Conservation (phyloP, 1,140 invertebrate species). For the Chlorops oryzae region DNA sequence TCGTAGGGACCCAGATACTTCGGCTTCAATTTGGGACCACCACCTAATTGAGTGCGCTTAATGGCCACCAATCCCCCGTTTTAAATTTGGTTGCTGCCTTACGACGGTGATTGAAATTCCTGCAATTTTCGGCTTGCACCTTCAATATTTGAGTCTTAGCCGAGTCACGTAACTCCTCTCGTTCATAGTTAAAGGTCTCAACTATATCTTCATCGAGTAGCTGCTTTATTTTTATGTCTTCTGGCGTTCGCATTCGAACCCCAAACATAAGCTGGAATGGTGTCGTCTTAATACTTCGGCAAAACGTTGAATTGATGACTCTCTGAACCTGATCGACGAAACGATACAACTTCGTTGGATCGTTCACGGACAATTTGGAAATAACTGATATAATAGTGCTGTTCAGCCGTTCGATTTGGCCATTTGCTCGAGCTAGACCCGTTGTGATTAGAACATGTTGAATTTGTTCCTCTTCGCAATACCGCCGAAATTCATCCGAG, state of each 20-base stretch:
- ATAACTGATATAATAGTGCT: neutral
- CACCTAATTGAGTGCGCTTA: slow-evolving; percentile 35
- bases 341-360: neutral
- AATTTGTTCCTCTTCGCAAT: slow-evolving; percentile 21
- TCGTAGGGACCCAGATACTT: slow-evolving; percentile 39
- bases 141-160: slow-evolving; percentile 32
- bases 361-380: neutral
- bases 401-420: slow-evolving; percentile 25
- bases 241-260: neutral
- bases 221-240: slow-evolving; percentile 2
- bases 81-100: slow-evolving; percentile 24
- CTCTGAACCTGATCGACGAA: neutral
- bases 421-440: slow-evolving; percentile 25
- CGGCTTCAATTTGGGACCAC: slow-evolving; percentile 28
- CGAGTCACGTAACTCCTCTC: neutral
- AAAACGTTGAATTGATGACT: neutral
- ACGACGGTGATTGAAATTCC: slow-evolving; percentile 27
- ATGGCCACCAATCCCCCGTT: slow-evolving; percentile 43
- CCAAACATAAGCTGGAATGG: neutral
- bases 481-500: slow-evolving; percentile 10
- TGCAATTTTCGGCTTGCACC: slow-evolving; percentile 36
- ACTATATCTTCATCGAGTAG: slow-evolving; percentile 30
- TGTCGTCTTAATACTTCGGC: neutral
- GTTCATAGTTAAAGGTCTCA: slow-evolving; percentile 14
- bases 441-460: slow-evolving; percentile 25